phyloP scores from a whole-genome alignment of 2,113 vertebrate genomes.

The Lasiurus cinereus region DNA sequence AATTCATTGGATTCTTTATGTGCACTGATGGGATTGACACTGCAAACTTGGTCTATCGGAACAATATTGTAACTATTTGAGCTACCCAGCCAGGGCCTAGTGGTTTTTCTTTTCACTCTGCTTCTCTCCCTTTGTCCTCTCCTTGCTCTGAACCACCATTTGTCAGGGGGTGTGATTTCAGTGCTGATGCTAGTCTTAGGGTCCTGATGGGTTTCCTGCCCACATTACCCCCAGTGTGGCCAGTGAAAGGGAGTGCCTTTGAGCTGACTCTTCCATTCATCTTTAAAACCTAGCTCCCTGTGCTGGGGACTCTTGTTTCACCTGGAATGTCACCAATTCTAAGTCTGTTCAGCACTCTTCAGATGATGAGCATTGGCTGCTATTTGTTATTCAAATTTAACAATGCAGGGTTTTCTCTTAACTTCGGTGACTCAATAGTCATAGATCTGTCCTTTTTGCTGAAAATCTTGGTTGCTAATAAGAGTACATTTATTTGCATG shows the following conservation, averaged over 20 bases:
- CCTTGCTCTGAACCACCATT: neutral
- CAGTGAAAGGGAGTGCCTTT: neutral
- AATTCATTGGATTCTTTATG: neutral
- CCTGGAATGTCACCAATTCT: accelerated
- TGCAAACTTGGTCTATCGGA: neutral
- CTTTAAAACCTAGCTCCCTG: neutral
- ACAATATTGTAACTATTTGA: too few species aligned
- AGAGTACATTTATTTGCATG: neutral
- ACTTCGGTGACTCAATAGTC: neutral
- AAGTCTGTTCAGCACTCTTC: too few species aligned
- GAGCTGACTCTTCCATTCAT: neutral
- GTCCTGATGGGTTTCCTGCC: neutral
- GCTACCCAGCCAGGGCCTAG: neutral
- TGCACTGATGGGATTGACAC: neutral
- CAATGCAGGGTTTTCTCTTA: neutral
- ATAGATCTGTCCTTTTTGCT: neutral
- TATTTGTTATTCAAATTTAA: accelerated
- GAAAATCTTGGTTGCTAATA: neutral
- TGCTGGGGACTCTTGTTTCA: too few species aligned
- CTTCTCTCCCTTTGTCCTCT: neutral
- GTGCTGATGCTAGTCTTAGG: accelerated
- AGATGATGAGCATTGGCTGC: neutral
- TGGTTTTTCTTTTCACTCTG: neutral
- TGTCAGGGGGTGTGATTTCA: accelerated
- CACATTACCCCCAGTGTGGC: accelerated